Base-by-base conservation (phyloP, 2,113 vertebrate species). In the Lepidothrix coronata region DNA sequence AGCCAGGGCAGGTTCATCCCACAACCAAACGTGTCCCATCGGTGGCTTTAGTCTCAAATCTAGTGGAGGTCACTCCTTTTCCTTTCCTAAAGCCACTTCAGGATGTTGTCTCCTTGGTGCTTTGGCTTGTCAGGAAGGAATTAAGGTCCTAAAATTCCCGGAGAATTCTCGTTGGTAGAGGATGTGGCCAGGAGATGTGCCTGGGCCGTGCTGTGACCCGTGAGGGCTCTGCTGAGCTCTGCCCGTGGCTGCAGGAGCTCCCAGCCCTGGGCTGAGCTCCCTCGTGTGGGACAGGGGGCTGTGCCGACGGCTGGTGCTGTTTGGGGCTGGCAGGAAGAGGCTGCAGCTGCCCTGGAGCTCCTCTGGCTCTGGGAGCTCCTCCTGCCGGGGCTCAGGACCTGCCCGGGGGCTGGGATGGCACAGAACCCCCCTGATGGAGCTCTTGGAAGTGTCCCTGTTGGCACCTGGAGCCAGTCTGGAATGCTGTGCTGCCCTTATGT, bases 21-120 rank as follows among this genome's bases (percentile, higher is more conserved):
- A 1, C 5, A 27, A 2, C 54, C 46, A 10, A 14, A 9, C 0
- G 1, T 2, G 0, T 12, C 14, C 2, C 6, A 33, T 2, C 0
- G 2, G 41, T 49, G 28, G 67, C 28, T 57, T n/a, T 35, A 6
- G 12, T 6, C 58, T 20, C 39, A 2, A 1, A 8, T 41, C 66
- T n/a, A 31, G 11, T 39, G 39, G 23, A 39, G 24, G 14, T 4
- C 12, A 1, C 48, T 49, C 28, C 3, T 5, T 17, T 41, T 31
- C 62, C 51, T 63, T 43, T 23, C 51, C 70, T n/a, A 11, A 30
- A 59, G 63, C 82, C 61, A 0, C 48, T 39, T 33, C 31, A 10
- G 70, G 5, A 0, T 0, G 2, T 28, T 41, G 6, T 0, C 31
- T 4, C 9, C 15, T 27, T 0, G 3, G 17, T 22, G 59, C 5